phyloP scores from a whole-genome alignment of 1,140 invertebrate species.

The Drosophila virilis region DNA sequence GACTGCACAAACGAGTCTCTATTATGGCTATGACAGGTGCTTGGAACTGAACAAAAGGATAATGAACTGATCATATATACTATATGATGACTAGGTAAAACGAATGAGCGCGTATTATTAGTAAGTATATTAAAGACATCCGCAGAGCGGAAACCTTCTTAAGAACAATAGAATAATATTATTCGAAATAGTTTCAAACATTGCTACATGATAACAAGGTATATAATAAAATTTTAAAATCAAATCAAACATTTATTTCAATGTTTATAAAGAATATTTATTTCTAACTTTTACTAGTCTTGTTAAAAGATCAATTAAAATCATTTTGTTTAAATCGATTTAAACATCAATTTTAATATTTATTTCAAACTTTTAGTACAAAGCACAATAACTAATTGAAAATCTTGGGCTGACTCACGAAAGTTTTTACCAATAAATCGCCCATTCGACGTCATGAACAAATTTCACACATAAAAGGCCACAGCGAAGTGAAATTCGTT shows the following conservation, averaged over 20 bases:
- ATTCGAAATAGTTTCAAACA: no score
- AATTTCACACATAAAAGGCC: constrained; percentile 55
- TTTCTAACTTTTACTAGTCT: no score
- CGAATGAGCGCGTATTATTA: no score
- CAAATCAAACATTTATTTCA: no score
- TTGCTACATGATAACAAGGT: no score
- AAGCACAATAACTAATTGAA: no score
- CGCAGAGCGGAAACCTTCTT: not conserved
- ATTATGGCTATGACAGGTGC: constrained; percentile 17
- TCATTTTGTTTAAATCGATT: no score
- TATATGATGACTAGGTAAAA: constrained; percentile 8
- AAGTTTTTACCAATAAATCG: not conserved
- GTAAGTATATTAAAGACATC: not conserved
- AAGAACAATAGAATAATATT: not conserved
- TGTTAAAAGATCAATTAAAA: no score
- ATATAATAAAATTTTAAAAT: no score
- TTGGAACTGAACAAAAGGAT: constrained; percentile 32
- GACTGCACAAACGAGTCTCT: not conserved
- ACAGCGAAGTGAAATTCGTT: constrained; percentile 58
- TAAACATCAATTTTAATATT: no score
- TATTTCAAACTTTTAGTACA: no score
- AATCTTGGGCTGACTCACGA: not conserved
- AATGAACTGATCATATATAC: constrained; percentile 27
- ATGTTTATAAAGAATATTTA: no score
- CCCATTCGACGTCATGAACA: not conserved